These are phyloP conservation scores for Antitype chi DNA, from an alignment of 2,888 invertebrate species.

Conservation along the genomic window DNA sequence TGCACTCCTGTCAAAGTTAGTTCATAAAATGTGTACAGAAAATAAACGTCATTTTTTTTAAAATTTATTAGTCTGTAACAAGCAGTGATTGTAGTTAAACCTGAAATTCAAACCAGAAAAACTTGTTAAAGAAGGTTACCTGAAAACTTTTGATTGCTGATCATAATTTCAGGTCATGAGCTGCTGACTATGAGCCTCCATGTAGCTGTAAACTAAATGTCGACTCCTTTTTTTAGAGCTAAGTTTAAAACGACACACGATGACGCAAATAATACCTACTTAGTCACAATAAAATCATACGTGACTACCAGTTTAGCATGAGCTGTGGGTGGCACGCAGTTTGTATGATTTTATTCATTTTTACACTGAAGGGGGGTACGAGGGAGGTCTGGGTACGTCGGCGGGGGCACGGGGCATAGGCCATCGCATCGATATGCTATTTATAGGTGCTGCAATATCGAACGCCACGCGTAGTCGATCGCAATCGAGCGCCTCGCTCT, in stretches of 20 bases:
- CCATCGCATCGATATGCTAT: slow-evolving; percentile 75
- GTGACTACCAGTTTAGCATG: slow-evolving; percentile 23
- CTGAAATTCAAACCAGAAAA: not conserved
- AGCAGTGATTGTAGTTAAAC: not conserved
- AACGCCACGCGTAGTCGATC: slow-evolving; percentile 49
- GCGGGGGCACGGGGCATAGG: slow-evolving; percentile 51
- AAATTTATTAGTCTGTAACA: not conserved
- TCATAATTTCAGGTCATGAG: not conserved
- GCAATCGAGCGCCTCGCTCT: slow-evolving; percentile 2
- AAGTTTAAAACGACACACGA: slow-evolving; percentile 22
- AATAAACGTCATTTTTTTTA: too few relatives aligned
- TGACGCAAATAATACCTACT: slow-evolving; percentile 54
- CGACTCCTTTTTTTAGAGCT: slow-evolving; percentile 27
- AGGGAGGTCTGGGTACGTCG: slow-evolving; percentile 36
- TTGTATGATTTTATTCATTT: slow-evolving; percentile 8
- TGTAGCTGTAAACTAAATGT: slow-evolving; percentile 8
- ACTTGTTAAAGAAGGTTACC: not conserved
- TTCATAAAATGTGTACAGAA: too few relatives aligned
- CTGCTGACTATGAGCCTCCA: not conserved
- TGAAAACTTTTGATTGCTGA: too few relatives aligned
- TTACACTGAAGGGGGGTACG: not conserved
- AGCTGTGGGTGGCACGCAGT: slow-evolving; percentile 5
- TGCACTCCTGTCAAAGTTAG: too few relatives aligned
- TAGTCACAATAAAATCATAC: slow-evolving; percentile 45
- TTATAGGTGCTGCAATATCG: slow-evolving; percentile 76